A percentile compares a stretch with the other conserved stretches of the same genome.
These are phyloP conservation scores for Cheirogaleus medius DNA, from an alignment of 2,113 vertebrate genomes.

Conservation along the genomic window DNA sequence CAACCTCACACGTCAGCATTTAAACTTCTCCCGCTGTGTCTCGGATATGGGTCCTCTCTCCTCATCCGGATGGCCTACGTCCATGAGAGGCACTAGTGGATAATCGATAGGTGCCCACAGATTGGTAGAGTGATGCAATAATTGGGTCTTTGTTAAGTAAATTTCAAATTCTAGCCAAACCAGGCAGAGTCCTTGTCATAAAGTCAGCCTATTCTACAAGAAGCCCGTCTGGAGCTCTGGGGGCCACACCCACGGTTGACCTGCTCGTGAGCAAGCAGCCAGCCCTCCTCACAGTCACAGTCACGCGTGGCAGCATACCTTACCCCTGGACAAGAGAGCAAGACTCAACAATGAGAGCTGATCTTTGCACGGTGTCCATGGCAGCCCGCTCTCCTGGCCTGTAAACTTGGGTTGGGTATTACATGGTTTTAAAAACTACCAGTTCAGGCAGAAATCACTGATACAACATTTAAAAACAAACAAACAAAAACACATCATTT, in stretches of 20 bases:
- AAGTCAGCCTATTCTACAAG: neutral
- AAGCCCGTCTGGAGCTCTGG: neutral
- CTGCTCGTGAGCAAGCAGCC: rapidly evolving
- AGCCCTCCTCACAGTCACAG: rapidly evolving
- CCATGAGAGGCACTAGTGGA: rapidly evolving
- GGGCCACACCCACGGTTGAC: rapidly evolving
- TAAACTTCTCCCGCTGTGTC: neutral
- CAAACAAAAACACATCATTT: neutral
- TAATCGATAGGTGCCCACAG: neutral
- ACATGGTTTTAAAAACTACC: neutral
- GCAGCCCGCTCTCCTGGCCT: neutral
- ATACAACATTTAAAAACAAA: neutral
- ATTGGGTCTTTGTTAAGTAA: neutral
- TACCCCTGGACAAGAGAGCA: too few relatives aligned
- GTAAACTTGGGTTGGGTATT: neutral
- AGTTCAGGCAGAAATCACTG: neutral
- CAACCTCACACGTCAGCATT: neutral
- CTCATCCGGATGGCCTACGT: rapidly evolving
- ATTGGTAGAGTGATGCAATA: neutral
- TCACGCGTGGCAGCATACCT: rapidly evolving
- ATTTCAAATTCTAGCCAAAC: neutral
- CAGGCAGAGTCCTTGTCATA: neutral
- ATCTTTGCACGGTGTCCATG: neutral
- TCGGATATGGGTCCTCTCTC: neutral
- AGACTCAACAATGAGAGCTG: neutral